These are phyloP conservation scores for Tachina lurida DNA, from an alignment of 2,888 invertebrate species.

Conservation along the genomic window DNA sequence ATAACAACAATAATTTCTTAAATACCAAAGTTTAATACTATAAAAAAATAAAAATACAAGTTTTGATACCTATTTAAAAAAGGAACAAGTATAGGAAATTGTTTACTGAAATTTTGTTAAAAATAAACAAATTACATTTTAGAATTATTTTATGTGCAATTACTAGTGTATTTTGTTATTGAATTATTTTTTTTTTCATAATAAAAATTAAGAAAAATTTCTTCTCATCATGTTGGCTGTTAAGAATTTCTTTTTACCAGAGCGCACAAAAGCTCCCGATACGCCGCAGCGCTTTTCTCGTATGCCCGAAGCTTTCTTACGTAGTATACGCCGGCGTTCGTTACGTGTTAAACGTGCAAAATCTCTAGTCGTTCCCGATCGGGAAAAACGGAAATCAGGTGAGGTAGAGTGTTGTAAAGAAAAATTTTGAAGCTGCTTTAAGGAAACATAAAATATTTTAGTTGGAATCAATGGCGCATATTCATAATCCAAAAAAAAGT, in stretches of 20 bases:
- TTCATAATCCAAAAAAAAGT: too few relatives aligned
- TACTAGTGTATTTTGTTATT: background rate
- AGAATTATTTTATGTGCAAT: constrained; percentile 4
- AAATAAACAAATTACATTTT: background rate
- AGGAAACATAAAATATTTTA: background rate
- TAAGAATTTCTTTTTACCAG: constrained; percentile 89
- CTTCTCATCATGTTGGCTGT: constrained; percentile 85
- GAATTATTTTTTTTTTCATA: background rate
- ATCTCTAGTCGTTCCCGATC: constrained; percentile 87
- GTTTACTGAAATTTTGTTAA: background rate
- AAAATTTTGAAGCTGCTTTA: background rate
- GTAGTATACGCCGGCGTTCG: constrained; percentile 88
- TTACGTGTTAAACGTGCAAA: constrained; percentile 89
- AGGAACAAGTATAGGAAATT: background rate
- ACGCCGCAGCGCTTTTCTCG: constrained; percentile 85
- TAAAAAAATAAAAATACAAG: constrained; percentile 15
- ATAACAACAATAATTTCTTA: constrained; percentile 2
- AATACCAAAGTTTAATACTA: constrained; percentile 62
- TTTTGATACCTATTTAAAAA: too few relatives aligned
- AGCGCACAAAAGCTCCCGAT: constrained; percentile 84
- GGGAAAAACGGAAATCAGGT: constrained; percentile 92
- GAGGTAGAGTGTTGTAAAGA: constrained; percentile 82
- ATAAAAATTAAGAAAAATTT: constrained; percentile 7
- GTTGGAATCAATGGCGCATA: too few relatives aligned
- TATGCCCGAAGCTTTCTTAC: constrained; percentile 89